Evolutionary conservation across 2,797 vertebrate genomes (phyloP).

Genomic region (Rhinophrynus dorsalis): DNA sequence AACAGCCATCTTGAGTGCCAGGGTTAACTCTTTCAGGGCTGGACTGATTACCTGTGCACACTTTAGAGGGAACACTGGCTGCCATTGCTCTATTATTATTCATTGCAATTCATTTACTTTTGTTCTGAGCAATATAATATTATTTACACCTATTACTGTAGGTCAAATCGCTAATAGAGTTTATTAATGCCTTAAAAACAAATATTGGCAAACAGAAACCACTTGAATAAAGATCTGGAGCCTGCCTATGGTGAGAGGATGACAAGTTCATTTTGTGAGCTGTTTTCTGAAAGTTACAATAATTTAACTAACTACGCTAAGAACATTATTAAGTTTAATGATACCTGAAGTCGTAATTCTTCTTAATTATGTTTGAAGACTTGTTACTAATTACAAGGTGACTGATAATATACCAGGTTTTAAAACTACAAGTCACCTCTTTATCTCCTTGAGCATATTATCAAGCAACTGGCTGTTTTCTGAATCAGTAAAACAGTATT

Average conservation of each 20-base stretch:
- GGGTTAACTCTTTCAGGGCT: too few species aligned
- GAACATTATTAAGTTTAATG: constrained; percentile 46
- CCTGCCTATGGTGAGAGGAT: not conserved
- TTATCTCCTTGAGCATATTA: constrained; percentile 21
- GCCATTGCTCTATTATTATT: too few species aligned
- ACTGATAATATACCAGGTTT: constrained; percentile 36
- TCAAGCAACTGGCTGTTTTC: too few species aligned
- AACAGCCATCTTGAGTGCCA: too few species aligned
- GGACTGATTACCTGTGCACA: too few species aligned
- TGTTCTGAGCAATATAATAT: too few species aligned
- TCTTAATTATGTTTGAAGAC: constrained; percentile 42
- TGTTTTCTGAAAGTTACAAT: constrained; percentile 28
- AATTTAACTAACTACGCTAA: constrained; percentile 36
- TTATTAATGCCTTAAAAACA: too few species aligned
- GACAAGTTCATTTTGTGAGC: not conserved
- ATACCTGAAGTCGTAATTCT: constrained; percentile 41
- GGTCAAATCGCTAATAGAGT: too few species aligned
- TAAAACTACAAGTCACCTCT: constrained; percentile 21
- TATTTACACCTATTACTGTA: too few species aligned
- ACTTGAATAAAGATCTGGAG: not conserved
- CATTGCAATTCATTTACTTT: too few species aligned
- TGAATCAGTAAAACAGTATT: too few species aligned
- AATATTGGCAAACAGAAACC: not conserved
- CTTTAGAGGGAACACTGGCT: too few species aligned
- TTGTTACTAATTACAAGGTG: constrained; percentile 44